phyloP scores from a whole-genome alignment of 2,797 vertebrate genomes.

The Catostomus latipinnis region DNA sequence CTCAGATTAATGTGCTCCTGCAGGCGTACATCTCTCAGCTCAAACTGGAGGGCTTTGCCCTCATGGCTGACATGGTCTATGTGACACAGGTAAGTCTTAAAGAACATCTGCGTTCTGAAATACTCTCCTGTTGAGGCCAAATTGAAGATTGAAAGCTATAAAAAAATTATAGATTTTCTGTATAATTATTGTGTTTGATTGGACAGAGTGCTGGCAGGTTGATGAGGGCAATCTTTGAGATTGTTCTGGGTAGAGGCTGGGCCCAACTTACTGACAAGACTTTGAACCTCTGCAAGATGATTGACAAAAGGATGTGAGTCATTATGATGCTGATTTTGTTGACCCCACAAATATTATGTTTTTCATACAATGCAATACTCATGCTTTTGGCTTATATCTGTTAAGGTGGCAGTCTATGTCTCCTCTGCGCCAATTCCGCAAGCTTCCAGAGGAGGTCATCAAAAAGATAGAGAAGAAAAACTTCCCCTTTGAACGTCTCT shows the following conservation, averaged over 20 bases:
- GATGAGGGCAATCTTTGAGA: slow-evolving; percentile 98
- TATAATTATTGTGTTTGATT: neutral
- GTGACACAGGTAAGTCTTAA: slow-evolving; percentile 86
- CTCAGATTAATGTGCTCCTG: slow-evolving; percentile 95
- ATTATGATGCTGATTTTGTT: neutral
- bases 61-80: slow-evolving; percentile 99
- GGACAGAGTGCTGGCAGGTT: slow-evolving; percentile 91
- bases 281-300: slow-evolving; percentile 99
- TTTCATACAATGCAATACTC: neutral
- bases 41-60: slow-evolving; percentile 96
- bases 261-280: slow-evolving; percentile 98
- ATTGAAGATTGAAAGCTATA: neutral
- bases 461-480: slow-evolving; percentile 99
- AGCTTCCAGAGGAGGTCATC: slow-evolving; percentile 97
- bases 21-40: slow-evolving; percentile 98
- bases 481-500: slow-evolving; percentile 96
- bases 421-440: slow-evolving; percentile 95
- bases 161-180: neutral
- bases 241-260: slow-evolving; percentile 95
- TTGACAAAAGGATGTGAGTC: slow-evolving; percentile 95
- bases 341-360: neutral
- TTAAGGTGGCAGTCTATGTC: slow-evolving; percentile 99
- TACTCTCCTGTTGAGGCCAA: neutral
- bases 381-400: neutral
- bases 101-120: neutral